Conservation (phyloP, 2,797 vertebrate genomes). For the Pogoniulus pusillus region DNA sequence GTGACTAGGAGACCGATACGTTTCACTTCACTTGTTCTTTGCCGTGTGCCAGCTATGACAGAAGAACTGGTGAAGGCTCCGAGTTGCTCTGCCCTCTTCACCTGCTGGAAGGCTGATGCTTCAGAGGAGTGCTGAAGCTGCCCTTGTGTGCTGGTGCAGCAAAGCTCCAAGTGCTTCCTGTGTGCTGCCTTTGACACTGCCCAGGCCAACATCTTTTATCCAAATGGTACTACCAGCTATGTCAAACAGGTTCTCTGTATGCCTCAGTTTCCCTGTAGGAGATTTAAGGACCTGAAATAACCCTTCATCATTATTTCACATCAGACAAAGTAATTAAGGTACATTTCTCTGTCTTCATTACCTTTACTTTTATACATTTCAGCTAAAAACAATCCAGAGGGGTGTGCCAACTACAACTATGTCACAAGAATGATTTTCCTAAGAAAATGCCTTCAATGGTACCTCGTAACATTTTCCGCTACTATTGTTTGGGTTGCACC, state of each 20-base stretch:
- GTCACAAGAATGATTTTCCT: conserved; percentile 70
- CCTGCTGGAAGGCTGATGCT: neutral
- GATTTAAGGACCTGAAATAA: neutral
- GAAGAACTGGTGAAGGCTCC: neutral
- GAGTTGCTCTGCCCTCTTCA: neutral
- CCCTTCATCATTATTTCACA: neutral
- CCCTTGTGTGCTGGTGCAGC: neutral
- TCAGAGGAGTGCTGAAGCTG: neutral
- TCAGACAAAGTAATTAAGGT: conserved; percentile 44
- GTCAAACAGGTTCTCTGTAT: neutral
- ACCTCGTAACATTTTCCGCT: conserved; percentile 75
- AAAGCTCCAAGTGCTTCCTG: neutral
- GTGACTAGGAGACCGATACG: neutral
- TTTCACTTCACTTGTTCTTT: conserved; percentile 20
- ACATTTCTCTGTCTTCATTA: neutral
- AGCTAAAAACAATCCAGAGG: conserved; percentile 47
- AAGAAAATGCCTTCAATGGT: conserved; percentile 71
- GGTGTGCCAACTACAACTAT: neutral
- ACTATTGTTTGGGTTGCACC: conserved; percentile 75
- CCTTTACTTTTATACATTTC: conserved; percentile 42
- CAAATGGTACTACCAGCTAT: neutral
- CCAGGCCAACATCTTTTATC: neutral
- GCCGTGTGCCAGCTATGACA: neutral
- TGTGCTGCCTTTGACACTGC: neutral
- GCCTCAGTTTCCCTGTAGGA: neutral